These are phyloP conservation scores for Parnassius smintheus DNA, from an alignment of 2,888 invertebrate genomes.

Conservation along the genomic window DNA sequence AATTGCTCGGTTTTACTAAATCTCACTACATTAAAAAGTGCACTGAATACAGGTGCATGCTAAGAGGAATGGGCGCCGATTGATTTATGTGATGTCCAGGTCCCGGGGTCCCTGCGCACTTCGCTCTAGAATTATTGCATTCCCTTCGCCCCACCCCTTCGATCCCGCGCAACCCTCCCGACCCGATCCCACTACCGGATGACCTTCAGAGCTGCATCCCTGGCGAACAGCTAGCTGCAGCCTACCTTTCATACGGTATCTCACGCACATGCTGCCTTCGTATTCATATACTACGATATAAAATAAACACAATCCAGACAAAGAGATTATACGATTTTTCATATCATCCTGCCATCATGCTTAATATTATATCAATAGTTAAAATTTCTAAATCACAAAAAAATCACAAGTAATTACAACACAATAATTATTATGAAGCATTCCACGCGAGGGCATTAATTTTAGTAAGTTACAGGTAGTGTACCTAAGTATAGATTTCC, in stretches of 20 bases:
- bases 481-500: too few relatives aligned
- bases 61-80: conserved; percentile 22
- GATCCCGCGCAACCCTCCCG: conserved; percentile 27
- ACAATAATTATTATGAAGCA: too few relatives aligned
- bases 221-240: conserved; percentile 62
- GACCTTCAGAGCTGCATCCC: conserved; percentile 73
- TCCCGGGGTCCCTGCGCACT: conserved; percentile 59
- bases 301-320: not conserved
- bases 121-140: conserved; percentile 54
- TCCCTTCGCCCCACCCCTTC: conserved; percentile 36
- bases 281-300: not conserved
- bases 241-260: conserved; percentile 31
- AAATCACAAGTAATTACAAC: too few relatives aligned
- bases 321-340: not conserved
- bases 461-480: too few relatives aligned
- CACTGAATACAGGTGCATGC: conserved; percentile 22
- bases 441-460: too few relatives aligned
- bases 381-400: too few relatives aligned
- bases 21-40: not conserved
- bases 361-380: too few relatives aligned
- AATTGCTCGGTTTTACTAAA: not conserved
- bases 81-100: conserved; percentile 28
- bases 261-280: not conserved
- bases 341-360: not conserved
- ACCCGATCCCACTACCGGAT: conserved; percentile 32